Conservation (phyloP, 2,797 vertebrate genomes). For the Monodelphis domestica region DNA sequence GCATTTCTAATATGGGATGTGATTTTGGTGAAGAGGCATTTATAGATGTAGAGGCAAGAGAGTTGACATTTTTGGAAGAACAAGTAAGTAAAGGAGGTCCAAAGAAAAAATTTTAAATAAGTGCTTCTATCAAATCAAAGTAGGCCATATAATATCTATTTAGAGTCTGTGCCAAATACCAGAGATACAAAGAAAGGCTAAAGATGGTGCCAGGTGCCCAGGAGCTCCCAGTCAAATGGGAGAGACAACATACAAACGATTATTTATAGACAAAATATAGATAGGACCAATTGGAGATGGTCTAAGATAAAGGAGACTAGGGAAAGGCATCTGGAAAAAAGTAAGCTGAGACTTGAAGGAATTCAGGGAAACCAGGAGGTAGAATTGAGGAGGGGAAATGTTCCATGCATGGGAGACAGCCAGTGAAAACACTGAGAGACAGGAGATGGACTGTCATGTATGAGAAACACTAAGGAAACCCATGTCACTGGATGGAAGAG, state of each 20-base stretch:
- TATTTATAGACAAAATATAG: background rate
- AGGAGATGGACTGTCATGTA: background rate
- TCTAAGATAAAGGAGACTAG: background rate
- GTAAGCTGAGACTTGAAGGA: background rate
- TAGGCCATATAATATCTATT: background rate
- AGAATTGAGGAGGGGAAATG: background rate
- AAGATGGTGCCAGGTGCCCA: background rate
- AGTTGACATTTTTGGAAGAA: constrained; percentile 6
- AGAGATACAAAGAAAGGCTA: background rate
- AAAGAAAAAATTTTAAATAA: background rate
- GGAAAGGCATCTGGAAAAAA: background rate
- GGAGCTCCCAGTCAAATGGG: background rate
- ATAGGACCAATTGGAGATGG: background rate
- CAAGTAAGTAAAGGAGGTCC: background rate
- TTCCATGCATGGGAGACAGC: background rate
- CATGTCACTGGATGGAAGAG: background rate
- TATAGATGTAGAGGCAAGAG: background rate
- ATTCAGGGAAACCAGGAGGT: background rate
- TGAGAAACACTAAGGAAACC: background rate
- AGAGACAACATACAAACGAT: background rate
- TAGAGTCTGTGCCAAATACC: background rate
- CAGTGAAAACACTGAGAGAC: background rate
- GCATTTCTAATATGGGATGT: background rate
- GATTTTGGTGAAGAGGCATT: background rate
- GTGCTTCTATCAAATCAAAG: background rate